phyloP scores from a whole-genome alignment of 2,888 invertebrate genomes.

The Euplagia quadripunctaria region DNA sequence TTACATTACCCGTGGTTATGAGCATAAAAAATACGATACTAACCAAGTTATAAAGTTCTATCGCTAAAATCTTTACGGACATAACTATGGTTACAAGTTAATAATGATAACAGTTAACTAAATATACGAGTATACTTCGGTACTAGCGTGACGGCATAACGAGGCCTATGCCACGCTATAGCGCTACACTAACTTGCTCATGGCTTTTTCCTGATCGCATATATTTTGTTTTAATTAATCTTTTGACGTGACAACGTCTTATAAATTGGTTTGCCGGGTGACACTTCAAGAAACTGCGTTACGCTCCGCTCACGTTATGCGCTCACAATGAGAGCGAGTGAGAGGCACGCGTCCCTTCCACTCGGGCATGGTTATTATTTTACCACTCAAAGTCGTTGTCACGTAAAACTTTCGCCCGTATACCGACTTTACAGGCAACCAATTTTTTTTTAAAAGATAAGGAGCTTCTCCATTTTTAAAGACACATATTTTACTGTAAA shows the following conservation, averaged over 20 bases:
- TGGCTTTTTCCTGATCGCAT: neutral
- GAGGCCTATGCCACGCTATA: neutral
- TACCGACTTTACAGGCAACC: no score
- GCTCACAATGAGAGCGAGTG: no score
- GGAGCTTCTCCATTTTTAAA: neutral
- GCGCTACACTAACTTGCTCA: neutral
- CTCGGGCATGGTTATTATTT: no score
- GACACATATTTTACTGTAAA: neutral
- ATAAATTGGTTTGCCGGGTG: no score
- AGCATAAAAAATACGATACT: slow-evolving; percentile 3
- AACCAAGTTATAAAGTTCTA: neutral
- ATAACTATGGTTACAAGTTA: slow-evolving; percentile 1
- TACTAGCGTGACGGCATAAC: neutral
- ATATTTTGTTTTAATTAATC: neutral
- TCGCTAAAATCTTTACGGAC: neutral
- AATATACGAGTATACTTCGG: neutral
- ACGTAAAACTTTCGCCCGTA: no score
- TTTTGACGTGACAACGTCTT: no score
- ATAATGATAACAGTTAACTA: neutral
- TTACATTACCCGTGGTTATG: neutral
- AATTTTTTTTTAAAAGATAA: no score
- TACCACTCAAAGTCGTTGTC: no score
- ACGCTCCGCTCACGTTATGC: no score
- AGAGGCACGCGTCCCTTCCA: no score
- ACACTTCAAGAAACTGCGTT: no score